These are phyloP conservation scores for Nautilus pompilius DNA, from an alignment of 1,140 invertebrate genomes.

Conservation along the genomic window DNA sequence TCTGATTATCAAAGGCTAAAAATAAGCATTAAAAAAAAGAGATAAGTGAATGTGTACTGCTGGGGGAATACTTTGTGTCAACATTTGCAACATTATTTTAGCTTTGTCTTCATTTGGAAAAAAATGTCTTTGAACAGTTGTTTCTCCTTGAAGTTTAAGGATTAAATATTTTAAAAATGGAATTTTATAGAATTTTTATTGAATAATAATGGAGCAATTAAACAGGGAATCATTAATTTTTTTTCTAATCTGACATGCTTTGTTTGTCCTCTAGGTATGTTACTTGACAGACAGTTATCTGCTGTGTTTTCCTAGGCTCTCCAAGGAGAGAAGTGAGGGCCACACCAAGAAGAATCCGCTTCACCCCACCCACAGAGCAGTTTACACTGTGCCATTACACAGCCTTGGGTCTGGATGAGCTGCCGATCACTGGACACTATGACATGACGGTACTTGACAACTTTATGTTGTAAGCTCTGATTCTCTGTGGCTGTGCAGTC, in stretches of 20 bases:
- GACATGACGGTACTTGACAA: slow-evolving; percentile 38
- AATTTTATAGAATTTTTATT: no score
- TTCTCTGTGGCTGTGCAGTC: neutral
- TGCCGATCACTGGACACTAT: slow-evolving; percentile 45
- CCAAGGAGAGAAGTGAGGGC: slow-evolving; percentile 10
- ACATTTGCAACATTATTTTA: no score
- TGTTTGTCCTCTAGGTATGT: neutral
- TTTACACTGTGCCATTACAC: slow-evolving; percentile 47
- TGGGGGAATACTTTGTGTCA: no score
- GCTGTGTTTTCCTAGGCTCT: slow-evolving; percentile 7
- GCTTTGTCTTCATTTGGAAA: no score
- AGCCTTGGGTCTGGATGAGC: slow-evolving; percentile 22
- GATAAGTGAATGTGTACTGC: no score
- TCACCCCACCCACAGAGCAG: slow-evolving; percentile 42
- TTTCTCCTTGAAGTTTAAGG: no score
- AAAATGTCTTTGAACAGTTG: no score
- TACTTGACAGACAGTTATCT: neutral
- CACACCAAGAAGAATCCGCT: slow-evolving; percentile 33
- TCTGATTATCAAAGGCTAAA: no score
- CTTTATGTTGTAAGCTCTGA: neutral
- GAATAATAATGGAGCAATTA: no score
- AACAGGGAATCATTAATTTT: no score
- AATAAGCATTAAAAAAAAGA: no score
- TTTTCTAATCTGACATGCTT: neutral
- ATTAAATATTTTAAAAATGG: no score